A percentile compares a stretch with the other conserved stretches of the same genome.
phyloP scores from a whole-genome alignment of 2,888 invertebrate species.

The Diarsia mendica region DNA sequence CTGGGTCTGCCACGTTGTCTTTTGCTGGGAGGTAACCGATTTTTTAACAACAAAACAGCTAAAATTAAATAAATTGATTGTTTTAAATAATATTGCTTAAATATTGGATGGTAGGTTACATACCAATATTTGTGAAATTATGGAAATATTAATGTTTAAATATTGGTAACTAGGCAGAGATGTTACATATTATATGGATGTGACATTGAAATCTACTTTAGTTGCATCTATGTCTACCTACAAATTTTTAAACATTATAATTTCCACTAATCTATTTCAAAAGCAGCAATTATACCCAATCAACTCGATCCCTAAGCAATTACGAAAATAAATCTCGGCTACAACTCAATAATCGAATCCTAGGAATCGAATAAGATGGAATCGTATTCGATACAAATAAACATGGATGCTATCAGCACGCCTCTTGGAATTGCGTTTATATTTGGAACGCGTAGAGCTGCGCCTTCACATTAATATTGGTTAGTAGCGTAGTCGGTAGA shows the following conservation, averaged over 20 bases:
- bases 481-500: slow-evolving; percentile 27
- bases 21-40: background rate
- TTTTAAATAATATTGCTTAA: too few relatives aligned
- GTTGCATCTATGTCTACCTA: too few relatives aligned
- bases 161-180: too few relatives aligned
- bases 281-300: slow-evolving; percentile 40
- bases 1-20: too few relatives aligned
- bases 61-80: too few relatives aligned
- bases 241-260: background rate
- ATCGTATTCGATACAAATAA: slow-evolving; percentile 52
- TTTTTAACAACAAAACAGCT: background rate
- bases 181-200: too few relatives aligned
- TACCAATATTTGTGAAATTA: too few relatives aligned
- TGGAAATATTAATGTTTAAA: too few relatives aligned
- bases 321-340: slow-evolving; percentile 51
- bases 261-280: slow-evolving; percentile 37
- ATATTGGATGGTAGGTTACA: too few relatives aligned
- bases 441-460: slow-evolving; percentile 53
- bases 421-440: slow-evolving; percentile 54
- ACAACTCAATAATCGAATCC: slow-evolving; percentile 50
- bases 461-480: slow-evolving; percentile 50
- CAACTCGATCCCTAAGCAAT: slow-evolving; percentile 29
- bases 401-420: slow-evolving; percentile 45
- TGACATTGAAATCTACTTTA: too few relatives aligned
- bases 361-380: slow-evolving; percentile 46